A percentile compares a stretch with the other conserved stretches of the same genome.
phyloP scores from a whole-genome alignment of 1,140 invertebrate species.

The Hydropsyche tenuis region DNA sequence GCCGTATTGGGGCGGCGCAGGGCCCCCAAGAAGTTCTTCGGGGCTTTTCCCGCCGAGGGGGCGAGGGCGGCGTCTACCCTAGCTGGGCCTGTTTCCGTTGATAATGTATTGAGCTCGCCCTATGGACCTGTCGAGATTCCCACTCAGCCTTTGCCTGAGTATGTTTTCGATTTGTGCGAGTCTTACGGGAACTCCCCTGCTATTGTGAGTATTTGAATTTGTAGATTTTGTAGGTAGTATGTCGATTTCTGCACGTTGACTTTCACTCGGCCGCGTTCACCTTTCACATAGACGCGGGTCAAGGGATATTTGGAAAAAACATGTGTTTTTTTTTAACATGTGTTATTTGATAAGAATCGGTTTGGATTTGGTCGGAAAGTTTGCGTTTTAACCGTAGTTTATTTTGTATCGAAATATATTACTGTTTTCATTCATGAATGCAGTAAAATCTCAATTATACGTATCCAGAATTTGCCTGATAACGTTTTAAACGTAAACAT shows the following conservation, averaged over 20 bases:
- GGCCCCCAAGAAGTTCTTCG: slow-evolving; percentile 12
- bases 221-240: not conserved
- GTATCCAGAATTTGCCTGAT: too few relatives aligned
- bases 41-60: not conserved
- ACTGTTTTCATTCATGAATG: too few relatives aligned
- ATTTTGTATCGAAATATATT: too few relatives aligned
- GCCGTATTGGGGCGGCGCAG: not conserved
- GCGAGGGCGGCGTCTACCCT: slow-evolving; percentile 52
- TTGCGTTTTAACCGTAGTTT: too few relatives aligned
- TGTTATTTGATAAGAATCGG: too few relatives aligned
- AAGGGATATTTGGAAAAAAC: not conserved
- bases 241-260: not conserved
- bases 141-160: slow-evolving; percentile 62
- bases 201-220: slow-evolving; percentile 60
- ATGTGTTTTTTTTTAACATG: too few relatives aligned
- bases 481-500: too few relatives aligned
- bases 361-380: too few relatives aligned
- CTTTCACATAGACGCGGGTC: not conserved
- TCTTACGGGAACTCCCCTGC: slow-evolving; percentile 62
- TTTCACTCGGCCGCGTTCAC: not conserved
- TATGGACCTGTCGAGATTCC: slow-evolving; percentile 61
- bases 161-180: slow-evolving; percentile 62
- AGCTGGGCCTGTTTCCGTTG: slow-evolving; percentile 54
- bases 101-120: slow-evolving; percentile 58
- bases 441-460: too few relatives aligned